Percentiles rank a stretch among this genome's conserved stretches.
These are phyloP conservation scores for Lasioglossum oenotherae DNA, from an alignment of 2,888 invertebrate genomes.

Conservation along the genomic window DNA sequence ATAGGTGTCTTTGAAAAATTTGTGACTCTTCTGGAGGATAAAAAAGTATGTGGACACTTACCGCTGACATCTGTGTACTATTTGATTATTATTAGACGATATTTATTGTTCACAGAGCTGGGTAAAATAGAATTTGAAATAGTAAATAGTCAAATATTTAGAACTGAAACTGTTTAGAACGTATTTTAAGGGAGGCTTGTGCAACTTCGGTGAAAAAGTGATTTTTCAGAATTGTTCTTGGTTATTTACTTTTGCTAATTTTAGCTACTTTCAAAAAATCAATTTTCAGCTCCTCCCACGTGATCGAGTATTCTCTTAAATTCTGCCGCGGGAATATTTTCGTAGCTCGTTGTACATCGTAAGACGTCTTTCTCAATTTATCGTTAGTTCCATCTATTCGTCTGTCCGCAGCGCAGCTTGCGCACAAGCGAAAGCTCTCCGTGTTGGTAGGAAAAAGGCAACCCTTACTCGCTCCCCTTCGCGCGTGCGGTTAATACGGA, in stretches of 20 bases:
- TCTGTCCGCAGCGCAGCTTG: conserved; percentile 11
- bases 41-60: not conserved
- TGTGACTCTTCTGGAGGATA: not conserved
- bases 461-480: conserved; percentile 53
- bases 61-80: no score
- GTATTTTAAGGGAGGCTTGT: no score
- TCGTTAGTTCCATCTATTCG: conserved; percentile 12
- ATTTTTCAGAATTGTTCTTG: no score
- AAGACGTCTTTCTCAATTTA: conserved; percentile 7
- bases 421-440: conserved; percentile 24
- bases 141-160: no score
- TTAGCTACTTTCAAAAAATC: not conserved
- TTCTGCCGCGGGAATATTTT: not conserved
- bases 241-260: no score
- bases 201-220: no score
- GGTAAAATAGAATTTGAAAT: no score
- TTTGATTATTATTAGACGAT: no score
- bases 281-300: not conserved
- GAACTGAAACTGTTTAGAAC: no score
- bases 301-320: not conserved
- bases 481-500: conserved; percentile 63
- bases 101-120: no score
- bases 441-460: conserved; percentile 44
- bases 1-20: not conserved
- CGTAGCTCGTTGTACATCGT: not conserved